Conservation (phyloP, 2,113 vertebrate genomes). For the Pica pica region DNA sequence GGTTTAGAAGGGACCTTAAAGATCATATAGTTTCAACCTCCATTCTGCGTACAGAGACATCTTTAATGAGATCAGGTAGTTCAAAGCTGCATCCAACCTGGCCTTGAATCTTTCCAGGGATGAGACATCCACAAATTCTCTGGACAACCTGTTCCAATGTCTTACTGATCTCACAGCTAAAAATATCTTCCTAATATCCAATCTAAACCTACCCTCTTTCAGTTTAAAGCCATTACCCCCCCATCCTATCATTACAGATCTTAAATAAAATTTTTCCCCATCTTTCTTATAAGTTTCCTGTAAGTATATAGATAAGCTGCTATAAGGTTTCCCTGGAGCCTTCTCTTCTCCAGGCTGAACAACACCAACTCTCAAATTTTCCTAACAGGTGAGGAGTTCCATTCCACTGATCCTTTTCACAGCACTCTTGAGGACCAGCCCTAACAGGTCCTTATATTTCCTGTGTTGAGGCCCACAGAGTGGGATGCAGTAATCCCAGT, state of each 20-base stretch:
- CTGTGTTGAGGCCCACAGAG: not conserved
- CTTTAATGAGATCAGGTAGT: not conserved
- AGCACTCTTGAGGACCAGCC: not conserved
- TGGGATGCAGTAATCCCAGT: too few species aligned
- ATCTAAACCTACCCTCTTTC: not conserved
- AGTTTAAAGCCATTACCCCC: not conserved
- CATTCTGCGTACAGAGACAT: not conserved
- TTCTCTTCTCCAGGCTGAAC: not conserved
- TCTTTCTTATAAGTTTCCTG: not conserved
- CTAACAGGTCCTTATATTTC: not conserved
- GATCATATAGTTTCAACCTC: not conserved
- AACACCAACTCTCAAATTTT: not conserved
- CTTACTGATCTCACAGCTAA: not conserved
- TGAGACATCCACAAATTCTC: not conserved
- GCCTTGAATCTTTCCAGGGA: not conserved
- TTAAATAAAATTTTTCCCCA: not conserved
- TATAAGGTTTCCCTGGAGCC: not conserved
- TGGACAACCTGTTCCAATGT: not conserved
- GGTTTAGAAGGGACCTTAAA: not conserved
- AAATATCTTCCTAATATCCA: not conserved
- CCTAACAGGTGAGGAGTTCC: not conserved
- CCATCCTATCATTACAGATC: not conserved
- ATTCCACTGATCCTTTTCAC: not conserved
- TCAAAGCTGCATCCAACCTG: not conserved
- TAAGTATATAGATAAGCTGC: not conserved